Evolutionary conservation across 1,140 invertebrate genomes (phyloP), one percentile per base, ranked within the genome.

Genomic region (Procambarus clarkii): DNA sequence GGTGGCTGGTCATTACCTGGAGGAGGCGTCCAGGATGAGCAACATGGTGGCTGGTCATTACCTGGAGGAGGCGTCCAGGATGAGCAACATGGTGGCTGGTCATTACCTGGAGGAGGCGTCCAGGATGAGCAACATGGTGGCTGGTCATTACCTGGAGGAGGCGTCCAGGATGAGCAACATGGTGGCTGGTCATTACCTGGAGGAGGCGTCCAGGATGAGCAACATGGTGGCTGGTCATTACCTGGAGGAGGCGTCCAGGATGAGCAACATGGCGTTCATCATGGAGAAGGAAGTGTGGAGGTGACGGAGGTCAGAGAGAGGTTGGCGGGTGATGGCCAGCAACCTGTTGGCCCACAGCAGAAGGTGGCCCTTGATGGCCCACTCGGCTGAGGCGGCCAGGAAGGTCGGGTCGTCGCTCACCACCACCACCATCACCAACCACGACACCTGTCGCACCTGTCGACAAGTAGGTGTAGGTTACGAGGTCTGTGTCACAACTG

Each of bases 241-340:
- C 78, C 45, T 48, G 21, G n/a, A 54, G n/a, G 48, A 34, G 15
- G 9, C 84, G 15, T 86, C 69, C 69, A 76, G 13, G 11, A 18
- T 78, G 44, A 86, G 24, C 21, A 86, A 18, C n/a, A 86, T 77
- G 21, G 71, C 71, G 34, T 86, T 86, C 85, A 86, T 86, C 85
- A 78, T 86, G 74, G 85, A 54, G 44, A 81, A 81, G 21, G 79
- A 54, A 21, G 48, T 54, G 2, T 24, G 24, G 54, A 86, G 71
- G 34, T 76, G 24, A 3, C 54, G 50, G 48, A 86, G 71, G 9
- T 58, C 34, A 9, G 9, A 13, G 18, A 77, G 71, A 21, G 71
- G 7, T 8, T 15, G 24, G 85, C 85, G 85, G 24, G 85, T 86
- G 48, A 86, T 46, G 44, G 76, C 85, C 74, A 86, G 58, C 11